Base-by-base conservation (phyloP, 2,797 vertebrate species). In the Sebastes umbrosus region DNA sequence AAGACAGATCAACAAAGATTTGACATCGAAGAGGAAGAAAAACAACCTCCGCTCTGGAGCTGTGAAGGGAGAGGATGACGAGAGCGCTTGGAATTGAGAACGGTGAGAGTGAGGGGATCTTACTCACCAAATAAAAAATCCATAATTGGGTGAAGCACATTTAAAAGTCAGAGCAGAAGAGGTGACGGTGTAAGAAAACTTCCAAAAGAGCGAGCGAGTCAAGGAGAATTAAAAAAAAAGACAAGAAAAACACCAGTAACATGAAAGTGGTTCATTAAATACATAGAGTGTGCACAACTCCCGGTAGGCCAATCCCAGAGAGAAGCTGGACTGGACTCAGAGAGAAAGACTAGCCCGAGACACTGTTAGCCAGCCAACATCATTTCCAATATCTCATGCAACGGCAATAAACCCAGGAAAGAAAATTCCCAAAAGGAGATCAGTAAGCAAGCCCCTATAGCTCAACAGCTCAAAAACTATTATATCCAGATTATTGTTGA, bases 251-350 rank as follows among this genome's bases (percentile, higher is more conserved):
- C 27, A 43, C 11, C 8, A 43, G 76, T 34, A 34, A 76, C 13
- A 67, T 46, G 8, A 72, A 68, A 79, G 43, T 27, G 27, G 50
- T 74, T 52, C 68, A 83, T 72, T 75, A 74, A 73, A 58, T 3
- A 4, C 12, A 12, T 22, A 65, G 34, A 25, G 36, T 46, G 36
- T 27, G 13, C 25, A 39, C 20, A 57, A 29, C 29, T 84, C 80
- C 43, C 25, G 65, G 25, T 16, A 12, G 58, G 18, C 18, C 39
- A 46, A 77, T 66, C 29, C 63, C 16, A 57, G 1, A 67, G 31
- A 73, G 70, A 22, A 20, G n/a, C 66, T 69, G 55, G 43, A 71
- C 54, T 29, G 11, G 11, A 39, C 13, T 58, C 24, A 62, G 43
- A 60, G n/a, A 58, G 54, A 32, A 78, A 77, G 20, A 54, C 50